Evolutionary conservation across 2,797 vertebrate species (phyloP), one percentile per base, ranked within the genome.

Genomic region (Sebastes matsubarae): DNA sequence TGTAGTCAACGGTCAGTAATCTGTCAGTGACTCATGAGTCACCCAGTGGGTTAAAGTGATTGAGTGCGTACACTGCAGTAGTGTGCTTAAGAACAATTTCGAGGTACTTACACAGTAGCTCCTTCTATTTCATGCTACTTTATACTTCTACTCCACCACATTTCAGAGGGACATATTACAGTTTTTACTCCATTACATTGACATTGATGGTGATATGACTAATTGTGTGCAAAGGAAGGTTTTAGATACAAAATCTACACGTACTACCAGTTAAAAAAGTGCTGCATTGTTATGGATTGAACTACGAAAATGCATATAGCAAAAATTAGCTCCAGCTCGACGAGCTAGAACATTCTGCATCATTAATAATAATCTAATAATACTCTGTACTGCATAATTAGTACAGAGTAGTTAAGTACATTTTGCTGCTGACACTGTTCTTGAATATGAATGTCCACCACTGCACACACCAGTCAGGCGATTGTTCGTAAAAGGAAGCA

Each of bases 401-500:
- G 16, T 13, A 68, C 1, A 54, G 20, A 54, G 50, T 10, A 58
- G 29, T 50, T 14, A 34, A 60, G 29, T 38, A 14, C 3, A 34
- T 34, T 68, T 24, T 50, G 10, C 29, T 22, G 5, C 6, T 16
- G 1, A 42, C 42, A 34, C 57, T 11, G 25, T 6, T 2, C 42
- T 50, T 50, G 10, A 66, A 46, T n/a, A 65, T 12, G 7, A 54
- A 55, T 38, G 4, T 32, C n/a, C 4, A 60, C 4, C 14, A 32
- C 4, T 22, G 5, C 1, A 38, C 11, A 54, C 32, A 66, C 9
- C n/a, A 60, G 54, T 59, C 71, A 75, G 52, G 12, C 18, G 16
- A n/a, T 59, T 78, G 46, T 71, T 72, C 20, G 60, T 32, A 63
- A 84, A 77, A 85, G 29, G 60, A 61, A 72, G 18, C 54, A 9